Conservation (phyloP, 2,888 invertebrate genomes). For the Agrotis ipsilon region DNA sequence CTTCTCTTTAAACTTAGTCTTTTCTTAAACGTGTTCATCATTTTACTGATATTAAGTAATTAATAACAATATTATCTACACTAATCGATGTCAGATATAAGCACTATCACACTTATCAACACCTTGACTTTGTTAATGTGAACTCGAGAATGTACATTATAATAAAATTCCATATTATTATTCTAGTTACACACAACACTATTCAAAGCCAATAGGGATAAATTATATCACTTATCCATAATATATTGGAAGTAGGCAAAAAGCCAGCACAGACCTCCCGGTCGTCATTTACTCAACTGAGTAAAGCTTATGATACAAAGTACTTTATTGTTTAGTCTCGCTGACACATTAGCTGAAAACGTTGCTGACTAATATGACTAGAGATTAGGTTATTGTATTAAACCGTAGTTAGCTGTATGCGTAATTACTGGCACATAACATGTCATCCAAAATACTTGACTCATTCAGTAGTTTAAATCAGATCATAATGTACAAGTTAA, state of each 20-base stretch:
- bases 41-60: conserved; percentile 47
- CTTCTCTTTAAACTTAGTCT: conserved; percentile 76
- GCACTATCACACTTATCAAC: conserved; percentile 41
- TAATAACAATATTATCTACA: conserved; percentile 24
- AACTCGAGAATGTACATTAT: conserved; percentile 23
- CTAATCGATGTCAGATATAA: conserved; percentile 21
- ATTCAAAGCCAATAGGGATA: conserved; percentile 46
- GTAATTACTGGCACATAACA: conserved; percentile 26
- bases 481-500: not conserved
- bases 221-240: conserved; percentile 35
- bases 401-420: conserved; percentile 39
- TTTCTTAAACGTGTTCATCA: conserved; percentile 75
- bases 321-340: conserved; percentile 69
- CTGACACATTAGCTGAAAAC: conserved; percentile 64
- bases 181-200: conserved; percentile 26
- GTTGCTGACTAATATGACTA: conserved; percentile 71
- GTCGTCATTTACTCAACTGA: conserved; percentile 75
- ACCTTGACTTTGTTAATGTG: conserved; percentile 39
- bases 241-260: conserved; percentile 53
- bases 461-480: conserved; percentile 2
- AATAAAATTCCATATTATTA: conserved; percentile 49
- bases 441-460: conserved; percentile 15
- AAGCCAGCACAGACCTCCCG: conserved; percentile 70
- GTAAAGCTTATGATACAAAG: conserved; percentile 63
- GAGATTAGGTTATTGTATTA: conserved; percentile 52